Evolutionary conservation across 1,140 invertebrate species (phyloP), one percentile per base, ranked within the genome.

Genomic region (Philopotamus ludificatus): DNA sequence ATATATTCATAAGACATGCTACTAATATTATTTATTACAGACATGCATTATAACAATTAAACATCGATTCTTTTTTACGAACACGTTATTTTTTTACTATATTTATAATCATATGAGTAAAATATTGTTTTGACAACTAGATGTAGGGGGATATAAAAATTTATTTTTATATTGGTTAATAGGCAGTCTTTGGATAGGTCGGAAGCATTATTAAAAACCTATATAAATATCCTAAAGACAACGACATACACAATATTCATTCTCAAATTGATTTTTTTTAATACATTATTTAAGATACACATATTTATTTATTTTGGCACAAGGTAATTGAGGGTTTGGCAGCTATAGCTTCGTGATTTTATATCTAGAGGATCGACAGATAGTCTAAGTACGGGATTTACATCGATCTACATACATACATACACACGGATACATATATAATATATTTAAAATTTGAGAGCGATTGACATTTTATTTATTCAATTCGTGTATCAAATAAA

Each of bases 111-210:
- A 26, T 25, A 53, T 22, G 45, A 53, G 16, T 45, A 59, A 44
- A 15, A 45, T 23, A 25, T 42, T 16, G 44, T 47, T 39, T 47
- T 45, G 15, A 45, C 57, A 42, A 42, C 57, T 60, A 60, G 21
- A 41, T 60, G 57, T 60, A 60, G 57, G 57, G 57, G 42, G 47
- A 47, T 60, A 60, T 60, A 21, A 60, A 60, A 60, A 60, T 55
- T 55, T 55, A 45, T 60, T 60, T 54, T 54, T 54, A 50, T 44
- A 22, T 58, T 58, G 54, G 41, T 60, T 60, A 60, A 60, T 57
- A 60, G 77, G 78, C 79, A 81, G 79, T 81, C 79, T 81, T 81
- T 80, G 78, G 79, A 75, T 78, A 81, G 78, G 78, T 81, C 77
- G 79, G 79, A 77, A 79, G 77, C 77, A 79, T 78, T 74, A 72